Conservation (phyloP, 2,113 vertebrate species). For the Hepsetus odoe region DNA sequence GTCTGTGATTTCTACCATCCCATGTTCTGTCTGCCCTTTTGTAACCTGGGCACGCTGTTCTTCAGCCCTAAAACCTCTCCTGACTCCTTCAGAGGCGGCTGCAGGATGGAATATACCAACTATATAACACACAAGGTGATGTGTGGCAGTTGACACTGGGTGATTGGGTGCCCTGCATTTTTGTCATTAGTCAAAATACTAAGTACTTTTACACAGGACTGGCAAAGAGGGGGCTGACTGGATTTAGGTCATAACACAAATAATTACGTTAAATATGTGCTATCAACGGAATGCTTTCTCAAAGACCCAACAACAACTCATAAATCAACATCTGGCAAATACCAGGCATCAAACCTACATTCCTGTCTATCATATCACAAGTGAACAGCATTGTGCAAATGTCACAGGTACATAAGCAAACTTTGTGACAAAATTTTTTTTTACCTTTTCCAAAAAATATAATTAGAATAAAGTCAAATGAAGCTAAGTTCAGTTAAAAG, state of each 20-base stretch:
- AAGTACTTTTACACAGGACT: slow-evolving; percentile 76
- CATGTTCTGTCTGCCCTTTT: slow-evolving; percentile 1
- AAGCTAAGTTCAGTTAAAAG: no score
- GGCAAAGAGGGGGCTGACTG: slow-evolving; percentile 77
- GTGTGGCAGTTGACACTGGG: slow-evolving; percentile 81
- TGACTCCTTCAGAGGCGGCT: slow-evolving; percentile 63
- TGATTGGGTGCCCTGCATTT: slow-evolving; percentile 70
- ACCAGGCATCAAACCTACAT: slow-evolving; percentile 3
- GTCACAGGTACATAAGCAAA: no score
- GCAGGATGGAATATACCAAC: slow-evolving; percentile 73
- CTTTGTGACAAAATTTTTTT: no score
- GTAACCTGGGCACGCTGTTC: slow-evolving; percentile 47
- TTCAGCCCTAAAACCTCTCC: slow-evolving; percentile 47
- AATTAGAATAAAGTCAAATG: no score
- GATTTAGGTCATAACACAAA: no score
- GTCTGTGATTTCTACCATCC: slow-evolving; percentile 55
- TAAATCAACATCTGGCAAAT: slow-evolving; percentile 44
- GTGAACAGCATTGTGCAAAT: neutral
- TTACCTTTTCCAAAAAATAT: no score
- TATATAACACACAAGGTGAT: slow-evolving; percentile 62
- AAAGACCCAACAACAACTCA: no score
- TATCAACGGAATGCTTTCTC: no score
- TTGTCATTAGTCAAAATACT: slow-evolving; percentile 72
- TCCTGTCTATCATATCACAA: slow-evolving; percentile 11
- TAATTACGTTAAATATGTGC: no score